Evolutionary conservation across 2,113 vertebrate genomes (phyloP).

Genomic region (Tyrannus savana): DNA sequence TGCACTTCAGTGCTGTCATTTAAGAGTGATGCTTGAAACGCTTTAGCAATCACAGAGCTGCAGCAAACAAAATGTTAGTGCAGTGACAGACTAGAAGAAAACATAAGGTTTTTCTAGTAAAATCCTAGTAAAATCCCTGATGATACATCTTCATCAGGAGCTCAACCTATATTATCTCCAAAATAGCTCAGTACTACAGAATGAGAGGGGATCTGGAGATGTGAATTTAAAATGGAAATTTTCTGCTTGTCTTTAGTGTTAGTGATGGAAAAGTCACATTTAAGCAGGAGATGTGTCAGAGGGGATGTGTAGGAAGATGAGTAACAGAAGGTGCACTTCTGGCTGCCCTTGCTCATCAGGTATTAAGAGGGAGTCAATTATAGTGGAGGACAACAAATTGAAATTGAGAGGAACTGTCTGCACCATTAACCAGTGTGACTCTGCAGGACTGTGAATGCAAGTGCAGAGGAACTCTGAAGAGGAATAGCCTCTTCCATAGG

Average conservation of each 20-base stretch:
- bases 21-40: background rate
- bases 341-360: background rate
- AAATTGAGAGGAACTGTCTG: constrained; percentile 14
- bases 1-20: background rate
- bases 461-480: background rate
- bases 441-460: background rate
- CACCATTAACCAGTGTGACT: constrained; percentile 5
- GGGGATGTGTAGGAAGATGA: background rate
- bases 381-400: background rate
- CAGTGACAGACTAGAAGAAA: background rate
- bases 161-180: background rate
- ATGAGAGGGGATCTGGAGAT: background rate
- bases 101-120: background rate
- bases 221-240: background rate
- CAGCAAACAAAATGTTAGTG: background rate
- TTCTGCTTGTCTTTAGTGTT: background rate
- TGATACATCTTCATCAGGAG: background rate
- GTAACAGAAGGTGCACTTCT: background rate
- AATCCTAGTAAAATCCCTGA: background rate
- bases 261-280: background rate
- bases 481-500: background rate
- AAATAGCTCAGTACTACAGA: background rate
- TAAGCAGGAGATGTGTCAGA: background rate
- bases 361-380: constrained; percentile 7
- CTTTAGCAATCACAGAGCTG: background rate